These are phyloP conservation scores for Papilio elwesi DNA, from an alignment of 2,888 invertebrate species.

Conservation along the genomic window DNA sequence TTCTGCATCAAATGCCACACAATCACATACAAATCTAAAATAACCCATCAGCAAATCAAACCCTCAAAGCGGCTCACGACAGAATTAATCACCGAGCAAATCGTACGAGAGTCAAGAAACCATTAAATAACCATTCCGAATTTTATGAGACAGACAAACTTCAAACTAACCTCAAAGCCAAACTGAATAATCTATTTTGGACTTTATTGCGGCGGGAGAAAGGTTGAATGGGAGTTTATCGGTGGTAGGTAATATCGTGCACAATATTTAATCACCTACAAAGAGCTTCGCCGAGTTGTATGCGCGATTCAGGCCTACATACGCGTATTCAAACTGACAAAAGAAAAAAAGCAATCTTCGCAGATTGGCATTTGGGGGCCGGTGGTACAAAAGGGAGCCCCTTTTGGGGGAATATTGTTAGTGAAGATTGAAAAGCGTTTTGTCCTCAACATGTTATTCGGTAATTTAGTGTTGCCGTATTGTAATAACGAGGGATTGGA, in stretches of 20 bases:
- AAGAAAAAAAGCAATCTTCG: constrained; percentile 83
- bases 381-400: constrained; percentile 65
- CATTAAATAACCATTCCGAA: constrained; percentile 82
- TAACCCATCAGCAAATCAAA: constrained; percentile 33
- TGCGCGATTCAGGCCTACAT: constrained; percentile 69
- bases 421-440: constrained; percentile 80
- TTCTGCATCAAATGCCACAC: neutral
- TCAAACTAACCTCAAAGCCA: constrained; percentile 44
- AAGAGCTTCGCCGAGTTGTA: constrained; percentile 64
- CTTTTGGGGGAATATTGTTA: constrained; percentile 73
- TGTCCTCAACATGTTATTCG: constrained; percentile 83
- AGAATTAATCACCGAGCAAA: constrained; percentile 76
- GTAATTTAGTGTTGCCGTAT: constrained; percentile 81
- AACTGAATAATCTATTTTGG: constrained; percentile 21
- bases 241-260: constrained; percentile 47
- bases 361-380: constrained; percentile 82
- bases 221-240: neutral
- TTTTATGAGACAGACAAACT: constrained; percentile 55
- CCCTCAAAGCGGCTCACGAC: constrained; percentile 37
- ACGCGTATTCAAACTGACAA: constrained; percentile 82
- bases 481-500: constrained; percentile 74
- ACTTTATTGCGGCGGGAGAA: constrained; percentile 31
- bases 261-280: constrained; percentile 82
- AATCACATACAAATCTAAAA: constrained; percentile 17
- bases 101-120: constrained; percentile 75